These are phyloP conservation scores for Aquatica leii DNA, from an alignment of 2,888 invertebrate genomes.

Conservation along the genomic window DNA sequence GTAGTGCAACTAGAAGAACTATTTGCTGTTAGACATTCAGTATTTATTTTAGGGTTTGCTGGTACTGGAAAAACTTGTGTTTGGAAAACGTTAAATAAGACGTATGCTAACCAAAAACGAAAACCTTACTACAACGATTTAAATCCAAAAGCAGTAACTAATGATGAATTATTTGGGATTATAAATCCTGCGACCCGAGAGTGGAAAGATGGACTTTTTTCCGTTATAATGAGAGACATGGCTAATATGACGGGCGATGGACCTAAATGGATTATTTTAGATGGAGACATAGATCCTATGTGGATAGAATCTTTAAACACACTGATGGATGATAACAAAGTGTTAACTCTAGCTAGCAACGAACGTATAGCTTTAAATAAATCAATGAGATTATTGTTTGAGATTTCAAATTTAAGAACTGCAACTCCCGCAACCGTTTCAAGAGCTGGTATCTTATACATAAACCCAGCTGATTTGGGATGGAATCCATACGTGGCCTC, in stretches of 20 bases:
- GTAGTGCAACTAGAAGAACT: slow-evolving; percentile 92
- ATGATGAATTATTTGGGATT: slow-evolving; percentile 93
- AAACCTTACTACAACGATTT: slow-evolving; percentile 89
- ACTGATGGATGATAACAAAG: slow-evolving; percentile 97
- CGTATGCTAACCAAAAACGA: slow-evolving; percentile 81
- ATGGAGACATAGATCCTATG: slow-evolving; percentile 98
- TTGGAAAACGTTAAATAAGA: slow-evolving; percentile 88
- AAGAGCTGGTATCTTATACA: slow-evolving; percentile 91
- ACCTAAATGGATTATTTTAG: slow-evolving; percentile 94
- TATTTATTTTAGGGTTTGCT: slow-evolving; percentile 74
- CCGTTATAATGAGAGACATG: slow-evolving; percentile 92
- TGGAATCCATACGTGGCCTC: slow-evolving; percentile 94
- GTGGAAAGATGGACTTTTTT: slow-evolving; percentile 92
- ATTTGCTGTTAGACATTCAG: slow-evolving; percentile 93
- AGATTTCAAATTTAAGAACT: slow-evolving; percentile 87
- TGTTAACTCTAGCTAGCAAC: slow-evolving; percentile 91
- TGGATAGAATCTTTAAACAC: slow-evolving; percentile 98
- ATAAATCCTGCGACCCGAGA: slow-evolving; percentile 94
- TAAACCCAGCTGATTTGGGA: slow-evolving; percentile 92
- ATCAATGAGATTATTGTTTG: slow-evolving; percentile 91
- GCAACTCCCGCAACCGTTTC: slow-evolving; percentile 97
- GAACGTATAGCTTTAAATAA: slow-evolving; percentile 92
- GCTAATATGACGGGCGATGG: slow-evolving; percentile 87
- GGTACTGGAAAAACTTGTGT: slow-evolving; percentile 94
- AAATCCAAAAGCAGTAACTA: slow-evolving; percentile 96